Conservation (phyloP, 2,113 vertebrate genomes). For the Eptesicus fuscus region DNA sequence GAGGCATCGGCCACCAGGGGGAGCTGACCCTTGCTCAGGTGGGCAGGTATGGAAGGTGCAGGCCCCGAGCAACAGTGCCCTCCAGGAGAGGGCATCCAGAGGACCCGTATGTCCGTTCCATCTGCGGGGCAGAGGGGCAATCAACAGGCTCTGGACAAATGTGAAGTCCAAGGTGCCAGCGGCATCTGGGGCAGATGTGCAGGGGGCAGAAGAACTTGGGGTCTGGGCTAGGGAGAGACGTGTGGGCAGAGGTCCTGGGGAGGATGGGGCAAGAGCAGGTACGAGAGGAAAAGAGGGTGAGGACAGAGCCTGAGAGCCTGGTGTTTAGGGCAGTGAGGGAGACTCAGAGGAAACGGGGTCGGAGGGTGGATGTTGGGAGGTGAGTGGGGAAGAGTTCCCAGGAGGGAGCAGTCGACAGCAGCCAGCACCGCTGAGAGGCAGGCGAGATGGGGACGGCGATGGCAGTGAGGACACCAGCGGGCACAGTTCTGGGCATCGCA, state of each 20-base stretch:
- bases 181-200: neutral
- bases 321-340: neutral
- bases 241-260: neutral
- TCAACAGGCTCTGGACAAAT: neutral
- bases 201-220: neutral
- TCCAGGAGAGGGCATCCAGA: neutral
- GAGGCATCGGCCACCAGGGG: fast-evolving
- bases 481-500: neutral
- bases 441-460: neutral
- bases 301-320: neutral
- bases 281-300: neutral
- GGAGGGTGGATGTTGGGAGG: neutral
- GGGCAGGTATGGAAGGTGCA: neutral
- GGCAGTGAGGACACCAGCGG: neutral
- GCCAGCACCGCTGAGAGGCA: neutral
- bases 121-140: neutral
- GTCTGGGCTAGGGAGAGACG: neutral
- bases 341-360: neutral
- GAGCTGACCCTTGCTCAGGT: neutral
- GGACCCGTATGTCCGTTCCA: neutral
- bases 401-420: neutral
- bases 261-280: neutral
- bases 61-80: neutral
- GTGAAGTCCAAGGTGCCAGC: neutral
- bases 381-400: neutral